phyloP scores from a whole-genome alignment of 2,797 vertebrate genomes.

The Pempheris klunzingeri region DNA sequence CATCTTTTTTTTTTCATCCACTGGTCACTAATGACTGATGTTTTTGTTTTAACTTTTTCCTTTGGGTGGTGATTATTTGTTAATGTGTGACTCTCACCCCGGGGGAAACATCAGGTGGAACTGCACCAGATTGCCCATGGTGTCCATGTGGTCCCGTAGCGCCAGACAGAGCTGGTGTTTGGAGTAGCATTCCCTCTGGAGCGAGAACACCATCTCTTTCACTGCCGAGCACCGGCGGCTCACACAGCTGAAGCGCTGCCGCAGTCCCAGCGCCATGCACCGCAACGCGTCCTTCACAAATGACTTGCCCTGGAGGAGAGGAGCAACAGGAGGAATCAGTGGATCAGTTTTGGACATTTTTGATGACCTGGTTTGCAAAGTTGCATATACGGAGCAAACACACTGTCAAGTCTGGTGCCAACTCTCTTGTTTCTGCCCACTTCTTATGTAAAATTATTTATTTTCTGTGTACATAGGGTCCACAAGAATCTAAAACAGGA shows the following conservation, averaged over 20 bases:
- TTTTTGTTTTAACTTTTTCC: not conserved
- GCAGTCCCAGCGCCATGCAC: slow-evolving; percentile 94
- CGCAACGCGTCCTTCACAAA: slow-evolving; percentile 95
- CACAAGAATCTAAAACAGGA: not conserved
- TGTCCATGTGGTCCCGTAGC: slow-evolving; percentile 90
- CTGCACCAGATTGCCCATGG: slow-evolving; percentile 95
- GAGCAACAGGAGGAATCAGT: slow-evolving; percentile 1
- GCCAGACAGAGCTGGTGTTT: slow-evolving; percentile 94
- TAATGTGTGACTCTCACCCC: slow-evolving; percentile 85
- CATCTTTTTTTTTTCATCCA: no score
- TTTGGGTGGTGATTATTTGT: not conserved
- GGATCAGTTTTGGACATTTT: slow-evolving; percentile 4
- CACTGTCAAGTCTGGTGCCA: slow-evolving; percentile 3
- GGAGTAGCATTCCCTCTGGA: slow-evolving; percentile 95
- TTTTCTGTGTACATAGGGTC: not conserved
- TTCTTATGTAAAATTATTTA: not conserved
- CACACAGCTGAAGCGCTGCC: slow-evolving; percentile 95
- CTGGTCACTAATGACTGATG: no score
- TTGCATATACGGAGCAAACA: not conserved
- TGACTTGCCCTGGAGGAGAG: slow-evolving; percentile 90
- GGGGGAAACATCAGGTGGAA: slow-evolving; percentile 95
- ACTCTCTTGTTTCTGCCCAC: not conserved
- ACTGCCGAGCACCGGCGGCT: slow-evolving; percentile 95
- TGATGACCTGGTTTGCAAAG: not conserved
- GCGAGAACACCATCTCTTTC: slow-evolving; percentile 93